phyloP scores from a whole-genome alignment of 1,140 invertebrate genomes.

The Habropoda laboriosa region DNA sequence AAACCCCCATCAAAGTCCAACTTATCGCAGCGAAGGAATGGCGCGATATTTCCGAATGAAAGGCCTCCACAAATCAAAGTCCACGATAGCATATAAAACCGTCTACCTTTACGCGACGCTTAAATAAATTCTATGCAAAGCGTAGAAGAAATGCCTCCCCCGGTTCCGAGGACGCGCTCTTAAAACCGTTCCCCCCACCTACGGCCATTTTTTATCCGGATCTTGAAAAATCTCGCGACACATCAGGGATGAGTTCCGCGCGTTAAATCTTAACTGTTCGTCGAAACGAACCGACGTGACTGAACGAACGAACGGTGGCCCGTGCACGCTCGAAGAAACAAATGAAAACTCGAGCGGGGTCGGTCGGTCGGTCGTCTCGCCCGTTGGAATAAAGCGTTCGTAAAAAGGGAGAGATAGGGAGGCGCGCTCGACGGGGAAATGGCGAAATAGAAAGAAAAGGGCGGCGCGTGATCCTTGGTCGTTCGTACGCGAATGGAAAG shows the following conservation, averaged over 20 bases:
- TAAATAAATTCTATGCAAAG: constrained; percentile 23
- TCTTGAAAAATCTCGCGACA: background rate
- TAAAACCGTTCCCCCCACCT: background rate
- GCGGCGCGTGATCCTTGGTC: constrained; percentile 25
- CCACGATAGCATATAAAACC: constrained; percentile 1
- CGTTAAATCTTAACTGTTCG: background rate
- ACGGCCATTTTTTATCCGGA: background rate
- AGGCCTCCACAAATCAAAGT: background rate
- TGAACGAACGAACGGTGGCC: no score
- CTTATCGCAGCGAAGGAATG: background rate
- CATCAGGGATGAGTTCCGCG: background rate
- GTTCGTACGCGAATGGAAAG: constrained; percentile 2
- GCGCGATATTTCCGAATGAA: background rate
- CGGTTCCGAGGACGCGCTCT: background rate
- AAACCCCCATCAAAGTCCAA: no score
- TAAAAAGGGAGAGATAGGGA: constrained; percentile 5
- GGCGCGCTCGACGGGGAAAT: background rate
- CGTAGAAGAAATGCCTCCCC: background rate
- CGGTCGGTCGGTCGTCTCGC: no score
- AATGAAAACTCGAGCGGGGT: constrained; percentile 3
- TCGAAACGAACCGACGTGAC: background rate
- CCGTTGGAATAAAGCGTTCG: background rate
- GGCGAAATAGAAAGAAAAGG: constrained; percentile 23
- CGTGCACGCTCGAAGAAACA: background rate
- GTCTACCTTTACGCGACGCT: background rate